Evolutionary conservation across 2,888 invertebrate genomes (phyloP).

Genomic region (Resseliella maxima): DNA sequence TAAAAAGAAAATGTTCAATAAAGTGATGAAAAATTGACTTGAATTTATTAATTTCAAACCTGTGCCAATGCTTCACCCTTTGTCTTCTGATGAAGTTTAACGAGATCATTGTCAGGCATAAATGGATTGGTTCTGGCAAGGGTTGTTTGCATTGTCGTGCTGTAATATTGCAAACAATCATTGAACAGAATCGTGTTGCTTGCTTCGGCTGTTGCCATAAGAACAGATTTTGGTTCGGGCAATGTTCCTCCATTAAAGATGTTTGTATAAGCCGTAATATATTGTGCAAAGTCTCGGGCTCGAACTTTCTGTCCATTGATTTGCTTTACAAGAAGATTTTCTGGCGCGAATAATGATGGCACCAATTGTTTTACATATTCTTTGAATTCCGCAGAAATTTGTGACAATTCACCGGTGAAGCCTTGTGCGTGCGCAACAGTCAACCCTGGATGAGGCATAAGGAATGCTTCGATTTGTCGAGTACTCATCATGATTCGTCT

Average conservation of each 20-base stretch:
- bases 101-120: background rate
- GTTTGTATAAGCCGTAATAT: background rate
- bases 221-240: background rate
- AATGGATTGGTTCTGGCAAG: background rate
- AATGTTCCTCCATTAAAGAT: background rate
- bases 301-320: background rate
- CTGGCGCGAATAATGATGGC: constrained; percentile 24
- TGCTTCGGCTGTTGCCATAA: background rate
- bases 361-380: constrained; percentile 30
- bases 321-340: constrained; percentile 44
- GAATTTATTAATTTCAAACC: background rate
- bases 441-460: constrained; percentile 57
- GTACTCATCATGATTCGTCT: background rate
- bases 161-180: background rate
- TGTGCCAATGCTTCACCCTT: background rate
- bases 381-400: constrained; percentile 56
- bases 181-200: background rate
- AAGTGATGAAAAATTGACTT: background rate
- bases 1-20: background rate
- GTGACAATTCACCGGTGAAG: background rate
- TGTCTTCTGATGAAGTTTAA: background rate
- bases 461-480: background rate
- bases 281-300: background rate
- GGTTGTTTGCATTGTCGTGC: background rate
- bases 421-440: background rate